phyloP scores from a whole-genome alignment of 2,113 vertebrate genomes.

The Cacatua alba region DNA sequence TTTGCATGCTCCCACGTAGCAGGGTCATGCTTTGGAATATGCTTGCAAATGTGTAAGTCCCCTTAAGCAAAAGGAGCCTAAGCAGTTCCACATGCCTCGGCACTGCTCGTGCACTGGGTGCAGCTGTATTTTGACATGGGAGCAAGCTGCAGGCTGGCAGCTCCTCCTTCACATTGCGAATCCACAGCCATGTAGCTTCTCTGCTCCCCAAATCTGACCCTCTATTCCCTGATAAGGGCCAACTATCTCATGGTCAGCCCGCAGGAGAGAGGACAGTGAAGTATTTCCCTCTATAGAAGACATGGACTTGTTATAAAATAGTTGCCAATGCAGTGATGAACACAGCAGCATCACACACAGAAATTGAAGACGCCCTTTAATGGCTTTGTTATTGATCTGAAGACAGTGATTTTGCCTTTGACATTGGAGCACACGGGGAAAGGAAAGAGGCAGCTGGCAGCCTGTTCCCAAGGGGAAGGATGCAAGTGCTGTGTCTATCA shows the following conservation, averaged over 20 bases:
- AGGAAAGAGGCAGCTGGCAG: background rate
- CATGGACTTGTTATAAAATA: background rate
- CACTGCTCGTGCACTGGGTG: background rate
- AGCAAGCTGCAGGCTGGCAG: background rate
- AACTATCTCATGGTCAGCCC: background rate
- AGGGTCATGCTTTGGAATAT: background rate
- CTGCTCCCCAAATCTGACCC: background rate
- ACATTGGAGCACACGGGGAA: background rate
- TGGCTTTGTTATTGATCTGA: constrained; percentile 42
- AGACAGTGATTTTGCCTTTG: constrained; percentile 22
- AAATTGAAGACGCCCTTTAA: constrained; percentile 20
- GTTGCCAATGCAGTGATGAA: background rate
- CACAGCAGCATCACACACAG: background rate
- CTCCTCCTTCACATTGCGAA: background rate
- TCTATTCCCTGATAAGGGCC: background rate
- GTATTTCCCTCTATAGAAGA: background rate
- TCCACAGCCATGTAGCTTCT: background rate
- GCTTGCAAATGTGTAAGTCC: background rate
- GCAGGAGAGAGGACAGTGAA: background rate
- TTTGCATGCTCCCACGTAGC: background rate
- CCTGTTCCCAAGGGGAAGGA: background rate
- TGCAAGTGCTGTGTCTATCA: background rate
- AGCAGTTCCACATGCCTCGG: background rate
- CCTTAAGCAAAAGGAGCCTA: background rate
- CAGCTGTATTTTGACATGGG: rapidly evolving